A percentile compares a stretch with the other conserved stretches of the same genome.
Conservation (phyloP, 2,888 invertebrate species). For the Epinotia nisella region DNA sequence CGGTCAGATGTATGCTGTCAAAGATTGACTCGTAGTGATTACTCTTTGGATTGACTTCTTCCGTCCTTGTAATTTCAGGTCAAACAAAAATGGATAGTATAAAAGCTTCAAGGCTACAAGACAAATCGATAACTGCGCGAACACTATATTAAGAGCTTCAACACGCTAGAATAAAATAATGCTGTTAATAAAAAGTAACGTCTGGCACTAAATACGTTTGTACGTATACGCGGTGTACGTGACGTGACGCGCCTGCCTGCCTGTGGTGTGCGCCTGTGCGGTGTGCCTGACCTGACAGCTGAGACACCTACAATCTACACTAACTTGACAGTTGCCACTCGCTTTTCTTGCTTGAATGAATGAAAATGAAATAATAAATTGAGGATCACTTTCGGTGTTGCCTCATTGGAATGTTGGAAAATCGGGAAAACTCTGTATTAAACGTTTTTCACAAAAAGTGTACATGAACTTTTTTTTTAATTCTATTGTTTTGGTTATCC, state of each 20-base stretch:
- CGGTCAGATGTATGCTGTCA: not conserved
- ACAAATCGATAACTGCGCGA: not conserved
- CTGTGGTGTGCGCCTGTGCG: no score
- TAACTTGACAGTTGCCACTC: not conserved
- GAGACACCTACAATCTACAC: no score
- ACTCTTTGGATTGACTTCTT: no score
- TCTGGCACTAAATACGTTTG: no score
- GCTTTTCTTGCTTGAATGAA: no score
- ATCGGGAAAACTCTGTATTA: not conserved
- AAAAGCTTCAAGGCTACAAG: not conserved
- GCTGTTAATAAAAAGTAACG: constrained; percentile 6
- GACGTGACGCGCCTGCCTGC: constrained; percentile 11
- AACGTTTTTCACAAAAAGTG: no score
- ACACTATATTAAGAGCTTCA: not conserved
- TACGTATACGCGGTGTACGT: not conserved
- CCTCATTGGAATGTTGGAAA: not conserved
- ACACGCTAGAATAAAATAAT: constrained; percentile 7
- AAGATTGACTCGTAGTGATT: constrained; percentile 15
- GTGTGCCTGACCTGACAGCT: no score
- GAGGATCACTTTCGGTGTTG: not conserved
- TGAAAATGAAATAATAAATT: not conserved
- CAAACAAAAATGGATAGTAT: not conserved
- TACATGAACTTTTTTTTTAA: no score
- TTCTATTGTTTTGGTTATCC: no score
- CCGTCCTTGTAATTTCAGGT: constrained; percentile 21